A percentile compares a stretch with the other conserved stretches of the same genome.
These are phyloP conservation scores for Archivesica marissinica DNA, from an alignment of 1,140 invertebrate species.

Conservation along the genomic window DNA sequence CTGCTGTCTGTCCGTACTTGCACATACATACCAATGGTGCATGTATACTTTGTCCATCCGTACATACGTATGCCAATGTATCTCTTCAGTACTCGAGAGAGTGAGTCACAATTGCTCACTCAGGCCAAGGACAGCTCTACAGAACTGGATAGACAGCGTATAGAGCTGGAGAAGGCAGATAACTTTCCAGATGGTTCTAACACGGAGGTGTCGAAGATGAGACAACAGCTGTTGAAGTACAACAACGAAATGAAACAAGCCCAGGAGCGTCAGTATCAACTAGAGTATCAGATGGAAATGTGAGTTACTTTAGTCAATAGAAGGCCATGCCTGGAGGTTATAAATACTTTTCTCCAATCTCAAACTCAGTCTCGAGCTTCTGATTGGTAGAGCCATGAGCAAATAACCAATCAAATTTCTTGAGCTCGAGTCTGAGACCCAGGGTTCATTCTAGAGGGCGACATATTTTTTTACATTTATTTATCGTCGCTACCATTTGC, in stretches of 20 bases:
- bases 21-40: too few relatives aligned
- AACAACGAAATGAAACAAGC: slow-evolving; percentile 81
- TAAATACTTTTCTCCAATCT: too few relatives aligned
- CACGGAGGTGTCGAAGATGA: slow-evolving; percentile 81
- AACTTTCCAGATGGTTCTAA: slow-evolving; percentile 83
- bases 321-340: background rate
- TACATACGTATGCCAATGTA: too few relatives aligned
- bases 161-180: slow-evolving; percentile 81
- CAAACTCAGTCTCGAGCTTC: too few relatives aligned
- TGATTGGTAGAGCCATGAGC: too few relatives aligned
- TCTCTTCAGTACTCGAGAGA: slow-evolving; percentile 78
- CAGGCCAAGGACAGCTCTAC: slow-evolving; percentile 78
- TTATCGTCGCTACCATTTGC: too few relatives aligned
- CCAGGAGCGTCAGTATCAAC: slow-evolving; percentile 82
- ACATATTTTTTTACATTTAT: too few relatives aligned
- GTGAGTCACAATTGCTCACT: slow-evolving; percentile 77
- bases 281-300: slow-evolving; percentile 83
- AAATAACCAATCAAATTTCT: too few relatives aligned
- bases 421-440: too few relatives aligned
- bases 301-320: slow-evolving; percentile 57
- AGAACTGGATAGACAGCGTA: slow-evolving; percentile 77
- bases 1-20: too few relatives aligned
- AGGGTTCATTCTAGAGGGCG: too few relatives aligned
- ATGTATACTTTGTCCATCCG: too few relatives aligned
- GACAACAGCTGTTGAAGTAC: slow-evolving; percentile 81